These are phyloP conservation scores for Cranoglanis bouderius DNA, from an alignment of 2,113 vertebrate genomes.

Conservation along the genomic window DNA sequence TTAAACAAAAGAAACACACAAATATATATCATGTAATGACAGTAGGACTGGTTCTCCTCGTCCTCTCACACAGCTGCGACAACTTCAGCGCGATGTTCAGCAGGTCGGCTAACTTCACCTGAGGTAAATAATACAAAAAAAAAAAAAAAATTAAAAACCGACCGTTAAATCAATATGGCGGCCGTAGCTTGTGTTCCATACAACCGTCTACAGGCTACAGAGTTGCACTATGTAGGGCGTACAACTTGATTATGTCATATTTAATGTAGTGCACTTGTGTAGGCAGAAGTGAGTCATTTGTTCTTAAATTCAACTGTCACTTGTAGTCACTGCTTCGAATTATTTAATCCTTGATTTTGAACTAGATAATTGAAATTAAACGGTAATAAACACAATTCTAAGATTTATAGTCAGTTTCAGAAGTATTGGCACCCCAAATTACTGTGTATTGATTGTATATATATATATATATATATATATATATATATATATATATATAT, in stretches of 20 bases:
- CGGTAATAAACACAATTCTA: neutral
- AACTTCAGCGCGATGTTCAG: slow-evolving; percentile 89
- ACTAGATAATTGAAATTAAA: neutral
- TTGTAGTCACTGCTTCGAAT: neutral
- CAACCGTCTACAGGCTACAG: neutral
- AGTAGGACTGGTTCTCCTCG: slow-evolving; percentile 82
- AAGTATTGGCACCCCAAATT: neutral
- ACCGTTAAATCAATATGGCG: neutral
- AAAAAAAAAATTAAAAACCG: neutral
- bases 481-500: neutral
- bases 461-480: neutral
- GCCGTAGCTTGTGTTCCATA: neutral
- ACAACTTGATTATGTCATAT: neutral
- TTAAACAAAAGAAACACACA: neutral
- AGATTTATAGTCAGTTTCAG: neutral
- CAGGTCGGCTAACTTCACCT: slow-evolving; percentile 91
- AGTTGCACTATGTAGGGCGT: neutral
- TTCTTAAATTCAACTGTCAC: neutral
- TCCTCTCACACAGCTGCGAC: slow-evolving; percentile 87
- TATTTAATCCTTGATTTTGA: neutral
- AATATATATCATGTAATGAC: slow-evolving; percentile 82
- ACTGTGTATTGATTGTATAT: neutral
- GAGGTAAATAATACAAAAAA: slow-evolving; percentile 46
- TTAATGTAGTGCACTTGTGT: neutral
- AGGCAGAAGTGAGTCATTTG: neutral